Evolutionary conservation across 30 jellyfish, hydroid and myxozoan genomes (phyloP).

Genomic region (Clytia hemisphaerica): DNA sequence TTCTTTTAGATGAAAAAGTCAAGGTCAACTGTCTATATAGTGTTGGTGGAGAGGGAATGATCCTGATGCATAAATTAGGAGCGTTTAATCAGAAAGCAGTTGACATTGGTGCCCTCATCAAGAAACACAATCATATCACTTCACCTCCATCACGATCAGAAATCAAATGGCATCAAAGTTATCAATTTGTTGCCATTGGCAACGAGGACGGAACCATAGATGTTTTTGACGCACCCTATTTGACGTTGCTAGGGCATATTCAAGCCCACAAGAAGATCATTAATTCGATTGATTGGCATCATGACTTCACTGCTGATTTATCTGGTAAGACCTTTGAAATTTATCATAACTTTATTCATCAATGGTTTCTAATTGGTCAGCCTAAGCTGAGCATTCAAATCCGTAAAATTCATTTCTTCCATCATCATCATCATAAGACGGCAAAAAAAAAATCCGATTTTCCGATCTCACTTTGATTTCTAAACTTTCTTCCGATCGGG

Average conservation of each 20-base stretch:
- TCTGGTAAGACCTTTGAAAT: constrained; percentile 22
- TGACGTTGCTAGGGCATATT: constrained; percentile 33
- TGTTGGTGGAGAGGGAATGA: constrained; percentile 95
- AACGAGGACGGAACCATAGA: constrained; percentile 89
- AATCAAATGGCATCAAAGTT: constrained; percentile 58
- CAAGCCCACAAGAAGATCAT: constrained; percentile 74
- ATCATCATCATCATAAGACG: not conserved
- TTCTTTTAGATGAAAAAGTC: not conserved
- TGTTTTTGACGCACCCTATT: constrained; percentile 42
- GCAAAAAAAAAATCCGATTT: not conserved
- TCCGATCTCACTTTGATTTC: no score
- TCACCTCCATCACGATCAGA: constrained; percentile 54
- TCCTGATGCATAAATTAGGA: constrained; percentile 53
- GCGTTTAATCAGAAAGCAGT: constrained; percentile 53
- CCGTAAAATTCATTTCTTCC: not conserved
- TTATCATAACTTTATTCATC: no score
- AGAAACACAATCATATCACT: constrained; percentile 22
- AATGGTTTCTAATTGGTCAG: not conserved
- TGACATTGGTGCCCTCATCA: constrained; percentile 42
- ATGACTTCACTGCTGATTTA: constrained; percentile 18
- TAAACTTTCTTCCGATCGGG: no score
- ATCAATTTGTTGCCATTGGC: constrained; percentile 66
- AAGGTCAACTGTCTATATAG: constrained; percentile 60
- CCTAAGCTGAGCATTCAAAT: not conserved
- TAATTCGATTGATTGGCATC: constrained; percentile 87